These are phyloP conservation scores for Ophiodon elongatus DNA, from an alignment of 2,113 vertebrate genomes.

Conservation along the genomic window DNA sequence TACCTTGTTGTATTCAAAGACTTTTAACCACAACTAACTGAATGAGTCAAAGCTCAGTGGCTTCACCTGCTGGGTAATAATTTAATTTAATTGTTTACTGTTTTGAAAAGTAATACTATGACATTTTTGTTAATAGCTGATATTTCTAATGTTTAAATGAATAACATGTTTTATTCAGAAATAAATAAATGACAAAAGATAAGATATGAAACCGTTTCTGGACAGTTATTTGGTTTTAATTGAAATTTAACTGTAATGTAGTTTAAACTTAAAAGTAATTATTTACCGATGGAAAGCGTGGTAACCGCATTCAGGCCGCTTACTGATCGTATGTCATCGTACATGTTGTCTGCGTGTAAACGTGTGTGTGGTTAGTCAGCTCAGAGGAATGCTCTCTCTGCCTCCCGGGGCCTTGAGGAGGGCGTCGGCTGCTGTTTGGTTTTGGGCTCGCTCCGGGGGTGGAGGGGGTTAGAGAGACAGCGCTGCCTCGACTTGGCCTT, in stretches of 20 bases:
- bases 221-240: background rate
- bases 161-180: background rate
- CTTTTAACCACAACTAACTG: slow-evolving; percentile 10
- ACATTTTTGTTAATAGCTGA: background rate
- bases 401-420: slow-evolving; percentile 78
- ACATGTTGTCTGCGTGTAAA: background rate
- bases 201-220: background rate
- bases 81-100: background rate
- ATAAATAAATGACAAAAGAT: background rate
- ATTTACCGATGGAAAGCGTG: background rate
- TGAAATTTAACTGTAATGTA: background rate
- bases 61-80: slow-evolving; percentile 1
- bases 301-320: background rate
- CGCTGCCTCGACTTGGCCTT: slow-evolving; percentile 73
- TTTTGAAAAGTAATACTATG: background rate
- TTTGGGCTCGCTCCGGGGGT: slow-evolving; percentile 86
- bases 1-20: slow-evolving; percentile 35
- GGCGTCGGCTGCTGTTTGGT: slow-evolving; percentile 88
- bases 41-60: slow-evolving; percentile 3
- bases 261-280: background rate
- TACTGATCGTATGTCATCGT: slow-evolving; percentile 10
- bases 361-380: slow-evolving; percentile 81
- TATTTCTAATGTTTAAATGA: background rate
- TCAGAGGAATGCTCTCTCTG: slow-evolving; percentile 84
- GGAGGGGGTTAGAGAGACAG: slow-evolving; percentile 82